Base-by-base conservation (phyloP, 2,113 vertebrate genomes). In the Poeciliopsis occidentalis region DNA sequence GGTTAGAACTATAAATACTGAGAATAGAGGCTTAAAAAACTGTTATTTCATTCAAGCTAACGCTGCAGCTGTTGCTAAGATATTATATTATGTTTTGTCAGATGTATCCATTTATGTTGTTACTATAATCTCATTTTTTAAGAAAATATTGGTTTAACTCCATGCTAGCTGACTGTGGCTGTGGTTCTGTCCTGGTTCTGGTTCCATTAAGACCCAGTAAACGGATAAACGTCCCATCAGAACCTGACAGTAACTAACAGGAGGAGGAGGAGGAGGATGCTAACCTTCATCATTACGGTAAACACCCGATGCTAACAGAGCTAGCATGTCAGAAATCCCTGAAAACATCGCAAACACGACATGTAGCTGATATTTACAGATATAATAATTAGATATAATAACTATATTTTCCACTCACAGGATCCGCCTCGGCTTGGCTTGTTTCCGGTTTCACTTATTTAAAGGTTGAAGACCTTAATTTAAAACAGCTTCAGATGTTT, bases 231-330 rank as follows among this genome's bases (percentile, higher is more conserved):
- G 37, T 1, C 2, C 37, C 22, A 41, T 41, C 13, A 54, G 47
- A 54, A 24, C 22, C 51, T n/a, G 51, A 10, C 24, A n/a, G 24
- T 1, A 7, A 22, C 5, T 1, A 8, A 3, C 5, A 54, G 22
- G 34, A 37, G 34, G 15, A n/a, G 51, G 34, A 37, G 34, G 15
- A n/a, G 51, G 51, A 57, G 2, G 51, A 57, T n/a, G 51, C 22
- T 57, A 57, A n/a, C 24, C 22, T 57, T 57, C 51, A 57, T 57
- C 22, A 22, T 57, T 57, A 57, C 51, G 8, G 51, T 57, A 57
- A 57, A 57, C 51, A 57, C 22, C 3, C 19, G 22, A 24, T 63
- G 71, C 66, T 76, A 63, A 70, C 64, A 32, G 4, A n/a, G 37
- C 26, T 44, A 61, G 6, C 19, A 51, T 19, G 61, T 26, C 8